Conservation (phyloP, 2,888 invertebrate species). For the Antitype chi region DNA sequence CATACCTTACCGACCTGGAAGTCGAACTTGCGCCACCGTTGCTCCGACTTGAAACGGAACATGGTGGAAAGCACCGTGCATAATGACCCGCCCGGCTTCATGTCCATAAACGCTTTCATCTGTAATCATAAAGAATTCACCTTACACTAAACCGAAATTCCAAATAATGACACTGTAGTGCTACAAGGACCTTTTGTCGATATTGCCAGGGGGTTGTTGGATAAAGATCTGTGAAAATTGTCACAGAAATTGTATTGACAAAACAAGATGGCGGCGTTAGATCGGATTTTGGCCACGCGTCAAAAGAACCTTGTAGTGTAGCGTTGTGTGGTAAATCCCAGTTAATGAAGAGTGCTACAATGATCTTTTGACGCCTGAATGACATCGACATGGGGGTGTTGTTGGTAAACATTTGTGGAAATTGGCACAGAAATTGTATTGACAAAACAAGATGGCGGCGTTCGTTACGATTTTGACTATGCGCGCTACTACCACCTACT, state of each 20-base stretch:
- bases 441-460: too few species aligned
- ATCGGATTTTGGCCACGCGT: background rate
- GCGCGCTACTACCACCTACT: too few species aligned
- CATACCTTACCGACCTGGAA: conserved; percentile 96
- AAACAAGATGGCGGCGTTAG: background rate
- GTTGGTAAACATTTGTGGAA: too few species aligned
- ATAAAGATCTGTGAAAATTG: background rate
- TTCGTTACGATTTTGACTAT: too few species aligned
- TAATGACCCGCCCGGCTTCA: conserved; percentile 97
- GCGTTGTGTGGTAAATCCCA: too few species aligned
- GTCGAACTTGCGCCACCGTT: conserved; percentile 98
- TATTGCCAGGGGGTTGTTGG: background rate
- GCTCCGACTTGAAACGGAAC: conserved; percentile 98
- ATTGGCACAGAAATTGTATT: too few species aligned
- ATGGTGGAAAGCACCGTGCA: conserved; percentile 98
- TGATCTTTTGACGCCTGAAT: too few species aligned
- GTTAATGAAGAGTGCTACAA: too few species aligned
- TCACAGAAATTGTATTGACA: background rate
- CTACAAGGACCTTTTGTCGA: too few species aligned
- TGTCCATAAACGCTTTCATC: conserved; percentile 99
- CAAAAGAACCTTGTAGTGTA: background rate
- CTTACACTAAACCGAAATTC: background rate
- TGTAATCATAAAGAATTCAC: conserved; percentile 78
- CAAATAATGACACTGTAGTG: background rate
- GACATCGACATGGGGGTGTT: too few species aligned